Conservation (phyloP, 2,797 vertebrate genomes). For the Balearica regulorum region DNA sequence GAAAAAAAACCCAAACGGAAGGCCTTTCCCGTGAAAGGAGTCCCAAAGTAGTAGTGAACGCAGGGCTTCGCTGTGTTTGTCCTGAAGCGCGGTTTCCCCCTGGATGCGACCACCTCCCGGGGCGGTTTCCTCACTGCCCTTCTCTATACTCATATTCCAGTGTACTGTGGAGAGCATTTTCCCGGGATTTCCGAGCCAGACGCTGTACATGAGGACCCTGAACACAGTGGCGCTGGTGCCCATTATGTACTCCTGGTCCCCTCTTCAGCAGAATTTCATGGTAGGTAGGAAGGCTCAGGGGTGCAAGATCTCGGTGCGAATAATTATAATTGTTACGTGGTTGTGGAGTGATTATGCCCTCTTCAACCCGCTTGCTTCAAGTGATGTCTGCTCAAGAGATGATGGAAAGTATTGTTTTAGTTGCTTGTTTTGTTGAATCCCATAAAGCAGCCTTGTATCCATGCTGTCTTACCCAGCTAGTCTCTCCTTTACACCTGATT, state of each 20-base stretch:
- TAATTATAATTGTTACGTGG: background rate
- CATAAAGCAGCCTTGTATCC: background rate
- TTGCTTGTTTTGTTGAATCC: background rate
- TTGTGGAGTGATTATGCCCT: background rate
- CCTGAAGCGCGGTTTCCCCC: background rate
- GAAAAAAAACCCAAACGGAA: background rate
- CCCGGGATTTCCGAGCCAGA: constrained; percentile 87
- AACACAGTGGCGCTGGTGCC: constrained; percentile 94
- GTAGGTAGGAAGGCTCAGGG: constrained; percentile 67
- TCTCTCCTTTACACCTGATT: background rate
- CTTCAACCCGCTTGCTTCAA: background rate
- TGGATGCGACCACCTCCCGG: background rate
- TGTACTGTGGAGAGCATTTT: constrained; percentile 92
- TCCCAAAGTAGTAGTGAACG: background rate
- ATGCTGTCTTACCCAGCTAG: fast-evolving
- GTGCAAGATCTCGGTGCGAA: fast-evolving
- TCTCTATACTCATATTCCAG: constrained; percentile 70
- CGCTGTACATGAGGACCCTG: constrained; percentile 87
- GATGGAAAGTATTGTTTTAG: background rate
- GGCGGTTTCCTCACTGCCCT: background rate
- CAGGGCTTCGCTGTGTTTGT: background rate
- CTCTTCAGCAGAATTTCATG: constrained; percentile 99
- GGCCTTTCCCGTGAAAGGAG: background rate
- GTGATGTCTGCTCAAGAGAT: background rate
- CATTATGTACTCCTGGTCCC: constrained; percentile 99